A percentile compares a stretch with the other conserved stretches of the same genome.
These are phyloP conservation scores for Nycticryphes semicollaris DNA, from an alignment of 2,113 vertebrate genomes.

Conservation along the genomic window DNA sequence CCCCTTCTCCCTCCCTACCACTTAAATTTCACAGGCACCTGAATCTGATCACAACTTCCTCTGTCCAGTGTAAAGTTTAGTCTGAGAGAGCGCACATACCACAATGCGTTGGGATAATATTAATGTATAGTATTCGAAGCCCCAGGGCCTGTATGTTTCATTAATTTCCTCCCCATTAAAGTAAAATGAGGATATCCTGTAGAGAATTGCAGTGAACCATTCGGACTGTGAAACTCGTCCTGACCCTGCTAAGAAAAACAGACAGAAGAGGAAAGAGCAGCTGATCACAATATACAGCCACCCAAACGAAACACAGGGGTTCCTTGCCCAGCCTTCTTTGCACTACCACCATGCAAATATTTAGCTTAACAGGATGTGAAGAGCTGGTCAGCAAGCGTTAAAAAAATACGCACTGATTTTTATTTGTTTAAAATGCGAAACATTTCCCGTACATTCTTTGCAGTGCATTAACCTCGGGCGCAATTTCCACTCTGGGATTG, in stretches of 20 bases:
- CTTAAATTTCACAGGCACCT: constrained; percentile 75
- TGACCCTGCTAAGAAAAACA: constrained; percentile 77
- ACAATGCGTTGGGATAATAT: constrained; percentile 74
- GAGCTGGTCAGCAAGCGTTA: constrained; percentile 67
- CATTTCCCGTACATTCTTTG: constrained; percentile 68
- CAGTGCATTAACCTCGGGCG: constrained; percentile 57
- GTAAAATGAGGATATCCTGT: constrained; percentile 80
- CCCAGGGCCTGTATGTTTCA: constrained; percentile 77
- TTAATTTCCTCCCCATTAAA: constrained; percentile 80
- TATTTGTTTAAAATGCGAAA: constrained; percentile 69
- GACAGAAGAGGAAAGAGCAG: constrained; percentile 66
- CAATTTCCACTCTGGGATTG: constrained; percentile 39
- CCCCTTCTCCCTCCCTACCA: background rate
- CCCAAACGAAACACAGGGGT: constrained; percentile 60
- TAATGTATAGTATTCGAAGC: constrained; percentile 76
- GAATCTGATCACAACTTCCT: constrained; percentile 77
- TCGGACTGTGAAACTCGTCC: constrained; percentile 72
- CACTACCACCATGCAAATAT: constrained; percentile 68
- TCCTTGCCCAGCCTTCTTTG: constrained; percentile 46
- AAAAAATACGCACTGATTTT: constrained; percentile 57
- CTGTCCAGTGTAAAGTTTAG: constrained; percentile 71
- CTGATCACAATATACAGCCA: constrained; percentile 63
- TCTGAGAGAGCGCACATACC: constrained; percentile 68
- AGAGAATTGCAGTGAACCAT: constrained; percentile 77
- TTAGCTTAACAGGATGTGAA: constrained; percentile 73